These are phyloP conservation scores for Macrotus californicus DNA, from an alignment of 2,113 vertebrate species.

Conservation along the genomic window DNA sequence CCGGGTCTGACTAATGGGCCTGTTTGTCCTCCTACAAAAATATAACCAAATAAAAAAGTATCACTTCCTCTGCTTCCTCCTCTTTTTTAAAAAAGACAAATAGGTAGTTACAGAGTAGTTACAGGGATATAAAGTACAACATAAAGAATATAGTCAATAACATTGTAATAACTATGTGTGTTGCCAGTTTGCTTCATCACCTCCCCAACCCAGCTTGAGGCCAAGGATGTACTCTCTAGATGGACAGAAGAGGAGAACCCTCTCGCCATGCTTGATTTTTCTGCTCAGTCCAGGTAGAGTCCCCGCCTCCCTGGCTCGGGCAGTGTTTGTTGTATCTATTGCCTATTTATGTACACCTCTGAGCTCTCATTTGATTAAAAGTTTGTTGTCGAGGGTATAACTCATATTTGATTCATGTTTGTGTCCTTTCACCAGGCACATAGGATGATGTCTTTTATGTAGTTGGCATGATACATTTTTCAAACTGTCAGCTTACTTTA, in stretches of 20 bases:
- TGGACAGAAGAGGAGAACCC: neutral
- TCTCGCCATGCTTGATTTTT: neutral
- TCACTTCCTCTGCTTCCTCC: neutral
- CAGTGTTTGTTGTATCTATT: neutral
- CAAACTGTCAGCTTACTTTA: neutral
- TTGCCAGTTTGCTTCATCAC: neutral
- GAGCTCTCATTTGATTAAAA: neutral
- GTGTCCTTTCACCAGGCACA: neutral
- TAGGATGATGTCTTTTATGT: neutral
- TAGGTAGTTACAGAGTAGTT: neutral
- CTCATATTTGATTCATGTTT: neutral
- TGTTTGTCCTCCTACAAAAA: neutral
- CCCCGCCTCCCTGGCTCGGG: neutral
- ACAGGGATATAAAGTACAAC: neutral
- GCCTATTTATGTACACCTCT: neutral
- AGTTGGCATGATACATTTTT: neutral
- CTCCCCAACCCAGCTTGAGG: neutral
- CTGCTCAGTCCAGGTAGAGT: neutral
- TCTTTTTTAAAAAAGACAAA: neutral
- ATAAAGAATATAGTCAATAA: neutral
- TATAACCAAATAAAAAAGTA: neutral
- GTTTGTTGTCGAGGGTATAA: neutral
- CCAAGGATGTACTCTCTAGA: neutral
- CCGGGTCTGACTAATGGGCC: neutral
- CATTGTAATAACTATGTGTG: no score